Conservation (phyloP, 1,140 invertebrate genomes). For the Aporrectodea caliginosa region DNA sequence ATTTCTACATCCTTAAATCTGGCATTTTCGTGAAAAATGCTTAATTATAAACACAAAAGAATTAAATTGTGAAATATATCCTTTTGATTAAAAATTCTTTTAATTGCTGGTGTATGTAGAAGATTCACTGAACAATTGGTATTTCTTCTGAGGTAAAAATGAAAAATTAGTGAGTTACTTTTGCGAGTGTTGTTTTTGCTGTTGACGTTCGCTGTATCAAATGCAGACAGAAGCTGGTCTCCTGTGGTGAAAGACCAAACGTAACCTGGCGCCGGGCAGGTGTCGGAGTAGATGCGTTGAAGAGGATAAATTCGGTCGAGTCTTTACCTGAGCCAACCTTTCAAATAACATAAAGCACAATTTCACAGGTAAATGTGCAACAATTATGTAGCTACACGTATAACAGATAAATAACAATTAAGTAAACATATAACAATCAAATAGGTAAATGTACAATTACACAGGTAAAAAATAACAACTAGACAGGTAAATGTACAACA, state of each 20-base stretch:
- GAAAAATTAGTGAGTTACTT: neutral
- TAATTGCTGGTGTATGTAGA: neutral
- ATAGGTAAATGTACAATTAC: too few relatives aligned
- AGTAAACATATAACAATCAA: neutral
- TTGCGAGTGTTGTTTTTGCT: neutral
- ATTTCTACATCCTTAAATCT: too few relatives aligned
- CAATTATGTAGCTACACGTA: too few relatives aligned
- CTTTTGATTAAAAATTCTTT: neutral
- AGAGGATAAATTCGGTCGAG: neutral
- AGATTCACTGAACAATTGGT: too few relatives aligned
- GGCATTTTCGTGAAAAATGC: too few relatives aligned
- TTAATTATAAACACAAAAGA: too few relatives aligned
- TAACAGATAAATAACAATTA: neutral
- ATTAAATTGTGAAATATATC: neutral
- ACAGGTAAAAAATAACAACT: too few relatives aligned
- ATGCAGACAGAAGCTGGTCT: neutral
- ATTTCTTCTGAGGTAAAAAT: too few relatives aligned
- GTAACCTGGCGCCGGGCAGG: neutral
- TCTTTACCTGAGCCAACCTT: neutral
- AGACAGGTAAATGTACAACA: too few relatives aligned
- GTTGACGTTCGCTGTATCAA: neutral
- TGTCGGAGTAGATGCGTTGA: neutral
- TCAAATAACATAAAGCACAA: neutral
- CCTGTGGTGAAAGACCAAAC: neutral
- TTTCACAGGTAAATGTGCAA: neutral